Evolutionary conservation across 2,113 vertebrate species (phyloP), one percentile per base, ranked within the genome.

Genomic region (Pagrus major): DNA sequence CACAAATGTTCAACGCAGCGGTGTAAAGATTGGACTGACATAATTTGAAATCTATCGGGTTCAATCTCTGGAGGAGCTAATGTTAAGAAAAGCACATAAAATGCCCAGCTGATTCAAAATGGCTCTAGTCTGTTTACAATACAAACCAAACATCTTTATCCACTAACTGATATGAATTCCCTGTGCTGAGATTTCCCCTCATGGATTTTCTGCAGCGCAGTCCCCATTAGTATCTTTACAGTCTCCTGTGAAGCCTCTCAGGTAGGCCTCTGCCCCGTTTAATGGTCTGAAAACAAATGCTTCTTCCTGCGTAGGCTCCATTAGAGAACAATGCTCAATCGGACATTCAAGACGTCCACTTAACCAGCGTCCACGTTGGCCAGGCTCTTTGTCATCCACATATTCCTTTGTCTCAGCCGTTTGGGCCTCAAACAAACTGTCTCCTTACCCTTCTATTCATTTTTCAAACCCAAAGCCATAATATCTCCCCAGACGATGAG

Each of bases 401-500:
- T 76, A 44, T 83, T 88, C 80, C 85, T 85, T 78, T 79, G 78
- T 88, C 80, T 91, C 71, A 37, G 42, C 69, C 47, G 54, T 79
- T 90, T 92, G 89, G 87, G 85, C 89, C 49, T 72, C 39, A 86
- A 92, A 88, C 86, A 93, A 90, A 85, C 87, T 80, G 71, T 63
- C 65, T 84, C 70, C 66, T 81, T 41, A 76, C 71, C 71, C 51
- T 29, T 0, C 71, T 83, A 79, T 88, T 83, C 86, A 90, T 89
- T 92, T 92, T 89, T 92, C 85, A 91, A 89, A 89, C 74, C 73
- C 78, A 49, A 67, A 77, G 80, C 75, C 87, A 85, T 93, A 93
- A 94, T 93, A 90, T 92, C 84, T 93, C 89, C 93, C 93, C 81
- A 80, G 91, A 92, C 80, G 78, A 76, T 21, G 79, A 81, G 66